phyloP scores from a whole-genome alignment of 1,140 invertebrate species.

The Drosophila parabipectinata region DNA sequence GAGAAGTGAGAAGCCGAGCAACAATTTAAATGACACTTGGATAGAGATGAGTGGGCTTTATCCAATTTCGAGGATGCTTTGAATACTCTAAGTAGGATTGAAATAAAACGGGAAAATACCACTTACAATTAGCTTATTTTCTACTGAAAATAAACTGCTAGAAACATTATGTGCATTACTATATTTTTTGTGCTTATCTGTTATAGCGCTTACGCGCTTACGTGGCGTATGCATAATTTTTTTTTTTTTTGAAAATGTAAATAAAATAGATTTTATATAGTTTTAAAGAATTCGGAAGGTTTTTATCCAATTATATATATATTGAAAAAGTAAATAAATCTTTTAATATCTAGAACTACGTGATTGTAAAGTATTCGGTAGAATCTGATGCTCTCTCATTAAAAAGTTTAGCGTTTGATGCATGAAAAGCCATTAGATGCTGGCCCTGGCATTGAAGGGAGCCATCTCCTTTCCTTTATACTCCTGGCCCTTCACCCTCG shows the following conservation, averaged over 20 bases:
- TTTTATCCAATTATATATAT: too few relatives aligned
- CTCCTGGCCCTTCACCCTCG: background rate
- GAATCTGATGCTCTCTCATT: conserved; percentile 43
- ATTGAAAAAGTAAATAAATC: too few relatives aligned
- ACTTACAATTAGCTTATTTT: background rate
- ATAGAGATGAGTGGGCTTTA: conserved; percentile 5
- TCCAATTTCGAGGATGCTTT: background rate
- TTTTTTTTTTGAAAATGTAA: too few relatives aligned
- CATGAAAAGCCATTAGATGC: conserved; percentile 69
- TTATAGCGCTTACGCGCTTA: too few relatives aligned
- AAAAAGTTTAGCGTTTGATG: conserved; percentile 59
- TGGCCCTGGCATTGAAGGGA: conserved; percentile 49
- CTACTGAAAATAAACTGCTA: background rate
- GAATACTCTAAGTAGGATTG: conserved; percentile 1
- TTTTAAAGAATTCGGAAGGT: too few relatives aligned
- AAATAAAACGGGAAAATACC: background rate
- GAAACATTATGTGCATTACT: too few relatives aligned
- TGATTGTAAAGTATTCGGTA: too few relatives aligned
- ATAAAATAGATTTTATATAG: too few relatives aligned
- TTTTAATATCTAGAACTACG: too few relatives aligned
- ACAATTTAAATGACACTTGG: conserved; percentile 36
- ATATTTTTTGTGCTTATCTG: too few relatives aligned
- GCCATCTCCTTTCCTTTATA: background rate
- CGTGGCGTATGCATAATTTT: too few relatives aligned
- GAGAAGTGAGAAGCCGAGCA: conserved; percentile 25